Evolutionary conservation across 2,888 invertebrate genomes (phyloP), one percentile per base, ranked within the genome.

Genomic region (Hylaea fasciaria): DNA sequence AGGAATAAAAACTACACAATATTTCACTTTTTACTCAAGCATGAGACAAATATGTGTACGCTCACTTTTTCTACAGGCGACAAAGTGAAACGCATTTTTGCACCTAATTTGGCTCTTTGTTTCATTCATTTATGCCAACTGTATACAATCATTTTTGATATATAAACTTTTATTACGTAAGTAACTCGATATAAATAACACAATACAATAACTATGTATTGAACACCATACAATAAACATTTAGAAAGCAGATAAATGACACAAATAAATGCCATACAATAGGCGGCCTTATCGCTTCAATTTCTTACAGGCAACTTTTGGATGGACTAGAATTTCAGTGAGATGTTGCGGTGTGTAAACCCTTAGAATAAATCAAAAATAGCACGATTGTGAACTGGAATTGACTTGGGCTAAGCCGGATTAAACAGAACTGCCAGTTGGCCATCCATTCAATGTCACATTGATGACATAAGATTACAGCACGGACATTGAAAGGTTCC

Each of bases 401-500:
- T 7, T 54, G 14, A 45, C 7, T 14, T 13, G 0, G 14, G 14
- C 22, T 13, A 4, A 28, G 14, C 22, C 22, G 22, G 44, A 12
- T 11, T 12, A 14, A 1, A 8, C 12, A 41, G 56, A 56, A 37
- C 14, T 39, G 16, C 41, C 46, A 17, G 46, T 39, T 17, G 28
- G 51, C 17, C 17, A 17, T n/a, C n/a, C n/a, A n/a, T n/a, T n/a
- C n/a, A n/a, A n/a, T 37, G 22, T 14, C 28, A 22, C 2, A 22
- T 22, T 22, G 22, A 52, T 55, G 48, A 35, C 45, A 46, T 50
- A 44, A 57, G 50, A 22, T 22, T 12, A 12, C 45, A 52, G 46
- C 11, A 58, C 41, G 43, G 49, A 53, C 48, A 62, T 63, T 59
- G 37, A 56, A 41, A 46, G 57, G 68, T 70, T 69, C 57, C 40